Percentiles rank a stretch among this genome's conserved stretches.
These are phyloP conservation scores for Tragelaphus oryx DNA, from an alignment of 2,797 vertebrate species.

Conservation along the genomic window DNA sequence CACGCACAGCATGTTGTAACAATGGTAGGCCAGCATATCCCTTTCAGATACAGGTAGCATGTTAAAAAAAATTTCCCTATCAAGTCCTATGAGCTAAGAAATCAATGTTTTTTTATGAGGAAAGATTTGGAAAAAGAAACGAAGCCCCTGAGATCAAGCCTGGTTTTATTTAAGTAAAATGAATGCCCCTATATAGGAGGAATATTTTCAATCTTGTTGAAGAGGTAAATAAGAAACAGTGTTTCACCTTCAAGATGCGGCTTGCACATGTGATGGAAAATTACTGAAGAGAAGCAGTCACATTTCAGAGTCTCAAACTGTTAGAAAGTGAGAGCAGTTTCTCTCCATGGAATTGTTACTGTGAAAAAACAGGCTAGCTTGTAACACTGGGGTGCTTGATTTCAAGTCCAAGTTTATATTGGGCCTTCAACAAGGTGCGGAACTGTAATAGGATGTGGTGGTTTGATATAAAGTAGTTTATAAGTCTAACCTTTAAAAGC, in stretches of 20 bases:
- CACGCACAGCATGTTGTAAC: background rate
- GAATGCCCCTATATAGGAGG: background rate
- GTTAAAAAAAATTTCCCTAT: slow-evolving; percentile 34
- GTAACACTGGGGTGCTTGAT: slow-evolving; percentile 34
- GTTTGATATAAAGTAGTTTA: slow-evolving; percentile 49
- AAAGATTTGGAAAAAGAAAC: slow-evolving; percentile 35
- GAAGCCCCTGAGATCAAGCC: slow-evolving; percentile 4
- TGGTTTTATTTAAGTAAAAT: slow-evolving; percentile 55
- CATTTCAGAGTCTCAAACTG: slow-evolving; percentile 65
- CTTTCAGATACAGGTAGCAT: background rate
- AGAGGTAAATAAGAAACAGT: slow-evolving; percentile 57
- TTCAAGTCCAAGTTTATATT: slow-evolving; percentile 57
- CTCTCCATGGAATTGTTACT: slow-evolving; percentile 30
- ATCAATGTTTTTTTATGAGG: background rate
- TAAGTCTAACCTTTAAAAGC: background rate
- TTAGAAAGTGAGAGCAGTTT: slow-evolving; percentile 66
- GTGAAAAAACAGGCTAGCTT: slow-evolving; percentile 37
- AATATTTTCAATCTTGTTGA: slow-evolving; percentile 61
- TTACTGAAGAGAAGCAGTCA: slow-evolving; percentile 67
- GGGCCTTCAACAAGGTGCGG: slow-evolving; percentile 58
- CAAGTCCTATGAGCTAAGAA: background rate
- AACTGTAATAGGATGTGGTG: slow-evolving; percentile 57
- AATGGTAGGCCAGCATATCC: background rate
- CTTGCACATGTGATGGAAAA: slow-evolving; percentile 65
- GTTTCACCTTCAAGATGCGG: slow-evolving; percentile 52